Base-by-base conservation (phyloP, 1,140 invertebrate genomes). In the Acyrthosiphon pisum region DNA sequence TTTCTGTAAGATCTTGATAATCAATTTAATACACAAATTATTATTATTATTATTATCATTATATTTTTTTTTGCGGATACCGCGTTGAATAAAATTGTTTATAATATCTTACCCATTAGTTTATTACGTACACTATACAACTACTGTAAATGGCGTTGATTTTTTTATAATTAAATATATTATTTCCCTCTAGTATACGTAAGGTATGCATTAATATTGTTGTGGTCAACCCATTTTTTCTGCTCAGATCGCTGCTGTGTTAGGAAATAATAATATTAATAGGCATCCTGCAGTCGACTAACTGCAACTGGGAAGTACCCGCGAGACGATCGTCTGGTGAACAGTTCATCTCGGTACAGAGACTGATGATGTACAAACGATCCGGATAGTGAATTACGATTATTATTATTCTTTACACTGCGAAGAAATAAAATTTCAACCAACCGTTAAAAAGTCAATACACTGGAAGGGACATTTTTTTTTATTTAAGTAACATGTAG, bases 231-330 rank as follows among this genome's bases (percentile, higher is more conserved):
- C 30, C 30, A 68, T 68, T n/a, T 68, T 68, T 68, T 68, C 14
- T 68, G 60, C 14, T 68, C 14, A 18, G 14, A 68, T n/a, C 3
- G 6, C 11, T 68, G 14, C 6, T n/a, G 14, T 68, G 60, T 68
- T 68, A n/a, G 30, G 30, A 68, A 68, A n/a, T 68, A 68, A n/a
- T n/a, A 68, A 68, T 68, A 68, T 68, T 68, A 68, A 68, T 68
- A 68, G 60, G 60, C 60, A 68, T 68, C 60, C 60, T 68, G 60
- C 60, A 68, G 60, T n/a, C 60, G 60, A 68, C 60, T 68, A 68
- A 68, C n/a, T n/a, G n/a, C 60, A 68, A 68, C 60, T 68, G 60
- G 30, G 60, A 76, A 11, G 30, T n/a, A 76, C 60, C 60, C 14
- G 0, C n/a, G 60, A 76, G n/a, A 76, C n/a, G 14, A 76, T 14